A percentile compares a stretch with the other conserved stretches of the same genome.
Evolutionary conservation across 1,140 invertebrate species (phyloP).

Genomic region (Sitodiplosis mosellana): DNA sequence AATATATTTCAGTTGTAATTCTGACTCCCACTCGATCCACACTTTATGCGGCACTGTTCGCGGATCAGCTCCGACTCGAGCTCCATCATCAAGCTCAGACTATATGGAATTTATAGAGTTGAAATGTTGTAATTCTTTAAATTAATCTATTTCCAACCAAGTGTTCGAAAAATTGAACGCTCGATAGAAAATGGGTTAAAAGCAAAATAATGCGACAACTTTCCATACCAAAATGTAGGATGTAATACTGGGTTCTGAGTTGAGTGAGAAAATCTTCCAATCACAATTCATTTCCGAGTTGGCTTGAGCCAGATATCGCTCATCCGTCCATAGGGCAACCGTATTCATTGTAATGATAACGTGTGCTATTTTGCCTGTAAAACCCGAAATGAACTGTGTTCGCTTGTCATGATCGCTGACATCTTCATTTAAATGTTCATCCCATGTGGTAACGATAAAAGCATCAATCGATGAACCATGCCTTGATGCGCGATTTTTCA

Average conservation of each 20-base stretch:
- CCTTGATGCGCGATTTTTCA: constrained; percentile 38
- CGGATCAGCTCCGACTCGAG: constrained; percentile 68
- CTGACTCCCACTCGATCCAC: constrained; percentile 37
- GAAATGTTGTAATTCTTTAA: not conserved
- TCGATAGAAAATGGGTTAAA: too few species aligned
- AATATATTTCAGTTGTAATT: constrained; percentile 33
- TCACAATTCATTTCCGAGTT: constrained; percentile 56
- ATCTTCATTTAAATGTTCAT: constrained; percentile 58
- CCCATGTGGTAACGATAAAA: constrained; percentile 55
- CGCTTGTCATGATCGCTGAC: constrained; percentile 57
- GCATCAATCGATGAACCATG: constrained; percentile 46
- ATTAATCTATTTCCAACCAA: not conserved
- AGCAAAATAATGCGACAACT: constrained; percentile 2
- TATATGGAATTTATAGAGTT: constrained; percentile 26
- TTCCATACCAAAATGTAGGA: constrained; percentile 37
- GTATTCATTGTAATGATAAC: constrained; percentile 47
- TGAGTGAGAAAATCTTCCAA: constrained; percentile 61
- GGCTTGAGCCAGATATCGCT: constrained; percentile 63
- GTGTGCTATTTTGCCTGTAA: constrained; percentile 62
- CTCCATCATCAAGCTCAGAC: constrained; percentile 40
- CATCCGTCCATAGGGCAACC: constrained; percentile 79
- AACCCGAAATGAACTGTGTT: constrained; percentile 67
- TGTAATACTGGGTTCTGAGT: constrained; percentile 36
- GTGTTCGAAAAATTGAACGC: not conserved
- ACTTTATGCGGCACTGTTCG: constrained; percentile 41